Conservation (phyloP, 2,113 vertebrate genomes). For the Erpornis zantholeuca region DNA sequence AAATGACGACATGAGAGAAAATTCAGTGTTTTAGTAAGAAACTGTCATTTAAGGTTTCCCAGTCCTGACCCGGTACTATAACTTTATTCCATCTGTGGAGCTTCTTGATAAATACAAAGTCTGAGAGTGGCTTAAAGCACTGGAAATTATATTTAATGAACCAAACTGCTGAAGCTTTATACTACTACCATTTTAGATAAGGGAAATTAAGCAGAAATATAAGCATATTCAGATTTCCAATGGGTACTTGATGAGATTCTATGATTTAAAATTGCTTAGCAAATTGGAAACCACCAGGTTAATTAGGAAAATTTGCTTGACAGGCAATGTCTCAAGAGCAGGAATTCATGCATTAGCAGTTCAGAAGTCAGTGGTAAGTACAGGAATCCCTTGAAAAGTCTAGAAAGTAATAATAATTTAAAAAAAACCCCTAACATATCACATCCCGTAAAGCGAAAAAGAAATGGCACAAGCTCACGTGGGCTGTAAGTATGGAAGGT, state of each 20-base stretch:
- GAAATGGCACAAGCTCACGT: neutral
- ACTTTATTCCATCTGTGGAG: neutral
- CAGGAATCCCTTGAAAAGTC: neutral
- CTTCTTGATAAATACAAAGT: neutral
- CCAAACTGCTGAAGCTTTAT: neutral
- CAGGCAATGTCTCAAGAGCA: neutral
- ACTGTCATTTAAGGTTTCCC: neutral
- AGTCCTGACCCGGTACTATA: neutral
- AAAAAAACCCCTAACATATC: neutral
- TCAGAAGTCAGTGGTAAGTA: neutral
- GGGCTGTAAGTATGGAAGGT: neutral
- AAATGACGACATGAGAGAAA: neutral
- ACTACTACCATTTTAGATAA: neutral
- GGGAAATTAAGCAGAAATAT: neutral
- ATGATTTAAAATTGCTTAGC: neutral
- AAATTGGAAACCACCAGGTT: neutral
- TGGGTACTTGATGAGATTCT: neutral
- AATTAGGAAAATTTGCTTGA: neutral
- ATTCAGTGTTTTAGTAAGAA: neutral
- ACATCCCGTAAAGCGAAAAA: neutral
- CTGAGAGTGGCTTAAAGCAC: neutral
- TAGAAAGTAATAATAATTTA: neutral
- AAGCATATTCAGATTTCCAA: conserved; percentile 3
- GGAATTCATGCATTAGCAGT: neutral
- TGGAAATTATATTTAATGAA: neutral